These are phyloP conservation scores for Phrynosoma platyrhinos DNA, from an alignment of 2,113 vertebrate species.

Conservation along the genomic window DNA sequence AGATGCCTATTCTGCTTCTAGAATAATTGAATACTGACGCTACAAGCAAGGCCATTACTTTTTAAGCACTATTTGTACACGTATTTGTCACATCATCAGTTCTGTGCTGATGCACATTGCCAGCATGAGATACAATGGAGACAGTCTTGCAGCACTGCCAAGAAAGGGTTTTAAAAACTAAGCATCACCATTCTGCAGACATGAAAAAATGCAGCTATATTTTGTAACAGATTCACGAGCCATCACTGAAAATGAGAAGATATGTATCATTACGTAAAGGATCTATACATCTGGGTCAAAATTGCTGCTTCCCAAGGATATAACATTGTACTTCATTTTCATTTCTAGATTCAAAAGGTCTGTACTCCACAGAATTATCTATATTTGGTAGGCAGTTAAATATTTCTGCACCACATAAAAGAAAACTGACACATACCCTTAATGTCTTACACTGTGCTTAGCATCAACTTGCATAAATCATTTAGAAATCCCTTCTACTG, in stretches of 20 bases:
- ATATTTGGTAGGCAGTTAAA: background rate
- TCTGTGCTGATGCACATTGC: background rate
- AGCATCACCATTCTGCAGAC: constrained; percentile 9
- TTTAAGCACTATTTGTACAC: background rate
- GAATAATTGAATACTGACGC: background rate
- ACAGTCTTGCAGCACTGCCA: background rate
- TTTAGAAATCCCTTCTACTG: background rate
- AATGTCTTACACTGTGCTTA: background rate
- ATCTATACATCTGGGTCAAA: background rate
- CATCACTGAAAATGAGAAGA: background rate
- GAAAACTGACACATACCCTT: background rate
- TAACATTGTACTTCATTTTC: background rate
- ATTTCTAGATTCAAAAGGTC: background rate
- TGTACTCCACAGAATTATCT: background rate
- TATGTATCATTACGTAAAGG: background rate
- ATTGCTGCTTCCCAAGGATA: background rate
- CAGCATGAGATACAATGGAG: constrained; percentile 3
- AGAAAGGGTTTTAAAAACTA: constrained; percentile 7
- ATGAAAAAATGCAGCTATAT: background rate
- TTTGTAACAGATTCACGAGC: constrained; percentile 10
- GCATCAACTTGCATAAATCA: background rate
- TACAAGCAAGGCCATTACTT: background rate
- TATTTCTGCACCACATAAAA: background rate
- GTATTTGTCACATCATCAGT: background rate
- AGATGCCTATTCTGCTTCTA: background rate